Evolutionary conservation across 1,140 invertebrate species (phyloP).

Genomic region (Drosophila chauvacae): DNA sequence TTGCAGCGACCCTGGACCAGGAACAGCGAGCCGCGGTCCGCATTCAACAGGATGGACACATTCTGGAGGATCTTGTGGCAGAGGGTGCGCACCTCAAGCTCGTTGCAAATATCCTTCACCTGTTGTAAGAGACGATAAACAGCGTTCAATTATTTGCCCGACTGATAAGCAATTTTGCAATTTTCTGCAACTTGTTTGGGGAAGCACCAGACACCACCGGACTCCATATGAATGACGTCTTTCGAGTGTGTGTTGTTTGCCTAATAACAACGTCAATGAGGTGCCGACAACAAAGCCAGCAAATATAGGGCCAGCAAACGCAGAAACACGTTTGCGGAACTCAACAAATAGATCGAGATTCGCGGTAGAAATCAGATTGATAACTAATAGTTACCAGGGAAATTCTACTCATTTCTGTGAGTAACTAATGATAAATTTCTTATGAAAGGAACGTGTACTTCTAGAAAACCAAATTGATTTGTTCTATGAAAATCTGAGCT

Average conservation of each 20-base stretch:
- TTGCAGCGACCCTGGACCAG: conserved; percentile 92
- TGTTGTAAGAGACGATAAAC: conserved; percentile 82
- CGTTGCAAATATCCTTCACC: conserved; percentile 98
- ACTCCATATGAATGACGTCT: conserved; percentile 52
- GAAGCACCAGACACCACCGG: conserved; percentile 19
- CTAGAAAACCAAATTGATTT: neutral
- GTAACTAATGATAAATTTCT: no score
- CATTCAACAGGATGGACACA: conserved; percentile 95
- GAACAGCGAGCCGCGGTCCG: conserved; percentile 96
- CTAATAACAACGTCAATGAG: conserved; percentile 71
- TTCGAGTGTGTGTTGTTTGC: conserved; percentile 60
- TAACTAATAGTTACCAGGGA: conserved; percentile 24
- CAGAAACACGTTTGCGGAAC: conserved; percentile 39
- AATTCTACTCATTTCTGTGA: neutral
- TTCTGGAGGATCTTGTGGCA: conserved; percentile 99
- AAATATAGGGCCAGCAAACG: conserved; percentile 16
- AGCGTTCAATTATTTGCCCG: conserved; percentile 14
- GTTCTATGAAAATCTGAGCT: neutral
- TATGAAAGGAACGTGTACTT: neutral
- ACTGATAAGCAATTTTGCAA: conserved; percentile 18
- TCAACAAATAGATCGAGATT: conserved; percentile 52
- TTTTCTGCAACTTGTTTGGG: conserved; percentile 26
- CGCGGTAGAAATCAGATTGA: conserved; percentile 27
- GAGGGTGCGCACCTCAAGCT: conserved; percentile 95
- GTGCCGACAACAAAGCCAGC: conserved; percentile 24